Evolutionary conservation across 1,140 invertebrate species (phyloP), one percentile per base, ranked within the genome.

Genomic region (Diplogasteroides magnus): DNA sequence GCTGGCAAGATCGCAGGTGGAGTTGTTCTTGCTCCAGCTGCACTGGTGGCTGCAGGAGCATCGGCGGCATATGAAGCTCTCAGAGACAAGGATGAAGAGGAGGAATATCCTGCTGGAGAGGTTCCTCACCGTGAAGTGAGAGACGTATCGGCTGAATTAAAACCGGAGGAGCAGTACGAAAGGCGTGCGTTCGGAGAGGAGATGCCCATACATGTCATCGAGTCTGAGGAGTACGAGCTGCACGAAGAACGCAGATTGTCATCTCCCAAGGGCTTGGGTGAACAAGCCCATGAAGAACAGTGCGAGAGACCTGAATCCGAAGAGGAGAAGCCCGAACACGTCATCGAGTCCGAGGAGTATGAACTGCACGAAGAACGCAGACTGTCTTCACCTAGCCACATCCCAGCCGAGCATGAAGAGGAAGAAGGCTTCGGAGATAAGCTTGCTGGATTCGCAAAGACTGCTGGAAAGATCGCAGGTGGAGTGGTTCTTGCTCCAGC

Each of bases 401-500:
- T 27, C 23, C 11, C 62, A 48, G 6, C 6, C 19, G 37, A 48
- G 19, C 6, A 48, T 11, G 37, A 48, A 48, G 69, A 71, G 0
- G 69, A 71, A 23, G 69, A 71, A 71, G 32, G 63, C 28, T 27
- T 59, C 26, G 63, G 55, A 60, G 48, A 57, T 15, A 71, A 71
- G 32, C 27, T 67, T 31, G 62, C 65, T 62, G 64, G 69, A 26
- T 71, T 71, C 28, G 63, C 58, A 55, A 71, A 71, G 69, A 66
- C 58, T 25, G 69, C 64, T 11, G 69, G 69, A 66, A 71, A 69
- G 60, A 57, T 71, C 48, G 69, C 69, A n/a, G 70, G 64, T 32
- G 70, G 70, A 67, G 61, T 72, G 59, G 66, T 72, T 37, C 64
- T 65, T 67, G 70, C 70, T 31, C 70, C 70, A 31, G 65, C 63